phyloP scores from a whole-genome alignment of 2,888 invertebrate genomes.

The Euspilapteryx auroguttella region DNA sequence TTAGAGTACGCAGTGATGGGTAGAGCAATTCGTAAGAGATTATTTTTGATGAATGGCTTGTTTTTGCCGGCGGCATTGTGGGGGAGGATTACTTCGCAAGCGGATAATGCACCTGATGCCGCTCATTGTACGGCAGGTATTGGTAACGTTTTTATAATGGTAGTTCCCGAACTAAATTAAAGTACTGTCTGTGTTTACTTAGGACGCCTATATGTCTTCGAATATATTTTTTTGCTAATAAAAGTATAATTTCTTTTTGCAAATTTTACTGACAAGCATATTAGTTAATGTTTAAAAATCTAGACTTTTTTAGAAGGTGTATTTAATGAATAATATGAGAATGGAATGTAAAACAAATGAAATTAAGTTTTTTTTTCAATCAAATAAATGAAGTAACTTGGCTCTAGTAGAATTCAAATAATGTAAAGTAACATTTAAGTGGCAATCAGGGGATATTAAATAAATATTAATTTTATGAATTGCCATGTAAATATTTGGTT shows the following conservation, averaged over 20 bases:
- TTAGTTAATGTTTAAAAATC: not conserved
- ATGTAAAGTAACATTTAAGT: conserved; percentile 14
- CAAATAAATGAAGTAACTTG: too few relatives aligned
- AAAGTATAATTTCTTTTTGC: not conserved
- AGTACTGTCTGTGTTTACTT: conserved; percentile 25
- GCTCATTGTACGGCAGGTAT: conserved; percentile 35
- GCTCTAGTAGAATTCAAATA: too few relatives aligned
- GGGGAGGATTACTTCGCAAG: conserved; percentile 30
- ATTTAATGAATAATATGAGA: too few relatives aligned
- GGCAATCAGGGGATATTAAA: conserved; percentile 22
- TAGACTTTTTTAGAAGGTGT: too few relatives aligned
- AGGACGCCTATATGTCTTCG: conserved; percentile 12
- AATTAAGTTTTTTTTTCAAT: too few relatives aligned
- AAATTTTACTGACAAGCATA: not conserved
- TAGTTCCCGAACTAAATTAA: not conserved
- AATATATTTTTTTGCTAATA: conserved; percentile 4
- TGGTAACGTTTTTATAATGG: conserved; percentile 9
- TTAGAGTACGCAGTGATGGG: not conserved
- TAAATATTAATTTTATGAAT: conserved; percentile 44
- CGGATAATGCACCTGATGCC: conserved; percentile 51
- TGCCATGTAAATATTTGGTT: conserved; percentile 29
- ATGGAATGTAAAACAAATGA: too few relatives aligned
- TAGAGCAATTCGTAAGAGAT: conserved; percentile 32
- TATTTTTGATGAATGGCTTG: conserved; percentile 39
- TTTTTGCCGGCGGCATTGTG: conserved; percentile 24